These are phyloP conservation scores for Phocides pigmalion DNA, from an alignment of 1,140 invertebrate genomes.

Conservation along the genomic window DNA sequence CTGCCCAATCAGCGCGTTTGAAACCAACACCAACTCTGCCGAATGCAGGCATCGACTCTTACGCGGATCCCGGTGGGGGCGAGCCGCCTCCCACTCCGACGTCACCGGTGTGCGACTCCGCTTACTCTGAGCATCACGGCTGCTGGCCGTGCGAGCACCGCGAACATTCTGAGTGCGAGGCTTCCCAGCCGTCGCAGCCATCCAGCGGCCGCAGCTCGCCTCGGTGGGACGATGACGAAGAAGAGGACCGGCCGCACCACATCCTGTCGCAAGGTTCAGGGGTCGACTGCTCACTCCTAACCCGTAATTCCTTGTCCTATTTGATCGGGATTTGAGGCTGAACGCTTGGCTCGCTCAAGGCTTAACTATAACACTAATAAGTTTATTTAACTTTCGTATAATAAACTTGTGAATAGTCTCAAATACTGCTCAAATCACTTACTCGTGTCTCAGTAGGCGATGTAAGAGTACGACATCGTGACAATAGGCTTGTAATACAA, in stretches of 20 bases:
- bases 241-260: slow-evolving; percentile 67
- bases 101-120: slow-evolving; percentile 78
- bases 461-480: slow-evolving; percentile 27
- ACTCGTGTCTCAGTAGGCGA: slow-evolving; percentile 29
- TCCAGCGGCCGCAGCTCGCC: slow-evolving; percentile 84
- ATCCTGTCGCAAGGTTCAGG: slow-evolving; percentile 75
- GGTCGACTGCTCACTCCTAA: slow-evolving; percentile 41
- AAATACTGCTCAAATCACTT: slow-evolving; percentile 60
- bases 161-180: slow-evolving; percentile 63
- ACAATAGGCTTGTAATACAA: slow-evolving; percentile 37
- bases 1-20: slow-evolving; percentile 47
- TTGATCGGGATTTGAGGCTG: slow-evolving; percentile 66
- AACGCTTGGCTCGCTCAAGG: slow-evolving; percentile 33
- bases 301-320: slow-evolving; percentile 44
- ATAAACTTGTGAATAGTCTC: slow-evolving; percentile 44
- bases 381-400: background rate
- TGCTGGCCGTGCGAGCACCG: slow-evolving; percentile 80
- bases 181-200: slow-evolving; percentile 55
- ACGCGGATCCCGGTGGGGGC: slow-evolving; percentile 73
- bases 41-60: slow-evolving; percentile 74
- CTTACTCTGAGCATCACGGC: slow-evolving; percentile 83
- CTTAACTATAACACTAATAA: slow-evolving; percentile 11
- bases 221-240: slow-evolving; percentile 81
- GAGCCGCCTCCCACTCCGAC: slow-evolving; percentile 74
- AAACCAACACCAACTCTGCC: slow-evolving; percentile 50